These are phyloP conservation scores for Syngnathus floridae DNA, from an alignment of 2,113 vertebrate species.

Conservation along the genomic window DNA sequence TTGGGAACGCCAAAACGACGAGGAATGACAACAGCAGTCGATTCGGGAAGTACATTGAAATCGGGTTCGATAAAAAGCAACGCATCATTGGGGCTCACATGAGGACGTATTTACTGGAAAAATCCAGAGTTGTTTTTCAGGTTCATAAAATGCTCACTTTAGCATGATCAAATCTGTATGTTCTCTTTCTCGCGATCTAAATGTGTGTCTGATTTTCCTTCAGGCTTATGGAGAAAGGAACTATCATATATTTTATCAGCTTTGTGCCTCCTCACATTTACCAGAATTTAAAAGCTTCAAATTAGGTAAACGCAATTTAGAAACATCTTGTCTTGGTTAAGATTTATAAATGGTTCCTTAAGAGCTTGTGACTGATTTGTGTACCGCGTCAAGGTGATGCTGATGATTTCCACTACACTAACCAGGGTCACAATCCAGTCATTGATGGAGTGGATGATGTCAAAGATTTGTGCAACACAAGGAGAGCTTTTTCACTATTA, in stretches of 20 bases:
- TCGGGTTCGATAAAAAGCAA: conserved; percentile 87
- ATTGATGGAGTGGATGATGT: conserved; percentile 87
- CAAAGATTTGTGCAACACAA: conserved; percentile 82
- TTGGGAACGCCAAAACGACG: conserved; percentile 97
- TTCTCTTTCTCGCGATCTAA: background rate
- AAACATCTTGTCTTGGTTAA: background rate
- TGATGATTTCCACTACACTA: conserved; percentile 82
- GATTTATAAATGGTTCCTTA: background rate
- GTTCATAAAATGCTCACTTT: conserved; percentile 57
- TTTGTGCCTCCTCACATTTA: conserved; percentile 87
- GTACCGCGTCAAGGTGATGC: conserved; percentile 70
- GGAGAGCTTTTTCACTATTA: conserved; percentile 82
- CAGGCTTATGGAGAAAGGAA: conserved; percentile 92
- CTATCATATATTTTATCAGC: conserved; percentile 97
- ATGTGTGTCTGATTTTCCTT: conserved; percentile 18
- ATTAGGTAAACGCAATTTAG: conserved; percentile 73
- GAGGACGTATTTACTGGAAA: conserved; percentile 96
- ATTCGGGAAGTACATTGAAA: conserved; percentile 97
- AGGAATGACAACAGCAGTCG: conserved; percentile 98
- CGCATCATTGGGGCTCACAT: conserved; percentile 92
- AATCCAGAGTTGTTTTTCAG: conserved; percentile 97
- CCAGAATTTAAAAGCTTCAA: conserved; percentile 86
- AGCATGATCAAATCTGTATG: background rate
- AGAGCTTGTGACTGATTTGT: background rate
- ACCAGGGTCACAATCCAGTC: conserved; percentile 81